Base-by-base conservation (phyloP, 2,888 invertebrate species). In the Laspeyria flexula region DNA sequence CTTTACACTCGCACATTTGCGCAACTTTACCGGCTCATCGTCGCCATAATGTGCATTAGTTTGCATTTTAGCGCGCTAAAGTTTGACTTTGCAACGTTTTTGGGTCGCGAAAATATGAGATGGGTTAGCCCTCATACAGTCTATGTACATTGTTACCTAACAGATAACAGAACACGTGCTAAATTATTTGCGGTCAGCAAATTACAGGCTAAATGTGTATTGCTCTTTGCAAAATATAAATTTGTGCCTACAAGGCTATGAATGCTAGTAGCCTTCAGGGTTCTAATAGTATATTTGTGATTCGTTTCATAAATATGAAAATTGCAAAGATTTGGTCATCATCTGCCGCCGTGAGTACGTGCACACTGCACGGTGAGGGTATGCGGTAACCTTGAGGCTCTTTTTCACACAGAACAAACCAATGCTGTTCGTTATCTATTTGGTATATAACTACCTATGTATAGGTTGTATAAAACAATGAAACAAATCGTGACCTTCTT, bases 1-100 rank as follows among this genome's bases (percentile, higher is more conserved):
- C 78, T 79, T 81, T 82, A 80, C 83, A 76, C 72, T 83, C 73
- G 79, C 80, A 79, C 77, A 75, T 86, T 90, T 90, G 85, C 89
- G 87, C 84, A 89, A 90, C 79, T 67, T 58, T 60, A 69, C 56
- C 66, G 65, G 63, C 81, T 81, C 85, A 85, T 86, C 88, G 75
- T 54, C 67, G 71, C 69, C 79, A 75, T 77, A 61, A 70, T 70
- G 59, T 75, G 75, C 63, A 71, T 60, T 75, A 76, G 69, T 80
- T 83, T 73, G 73, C 65, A 63, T 79, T 85, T 82, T 81, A 75
- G 77, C 78, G 79, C 77, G 76, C 72, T 77, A 73, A 75, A 78
- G 65, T 75, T 77, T 77, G 66, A 75, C 73, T 73, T 70, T 71
- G 72, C 65, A 65, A 59, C 50, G 73, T 80, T 78, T 79, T 78